Evolutionary conservation across 1,140 invertebrate species (phyloP), one percentile per base, ranked within the genome.

Genomic region (Meloidogyne floridensis): DNA sequence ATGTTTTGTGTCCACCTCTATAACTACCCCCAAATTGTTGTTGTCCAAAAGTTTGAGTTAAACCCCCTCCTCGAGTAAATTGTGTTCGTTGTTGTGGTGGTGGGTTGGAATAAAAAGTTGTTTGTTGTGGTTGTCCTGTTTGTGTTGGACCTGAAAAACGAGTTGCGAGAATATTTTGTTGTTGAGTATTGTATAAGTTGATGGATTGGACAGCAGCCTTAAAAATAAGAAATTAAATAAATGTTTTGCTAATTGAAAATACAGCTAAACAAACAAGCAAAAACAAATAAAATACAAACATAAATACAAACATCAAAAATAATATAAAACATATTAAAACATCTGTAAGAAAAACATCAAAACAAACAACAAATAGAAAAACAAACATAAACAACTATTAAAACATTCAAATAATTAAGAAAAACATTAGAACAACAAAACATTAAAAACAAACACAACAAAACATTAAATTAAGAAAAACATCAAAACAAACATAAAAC

Each of bases 21-120:
- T 69, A n/a, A 32, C 20, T 20, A 18, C 59, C 59, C 6, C n/a
- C 59, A 15, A 78, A 78, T 11, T 78, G 76, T 59, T 78, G 76
- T 42, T 78, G 53, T 15, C 47, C 47, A 47, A 47, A 47, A 47
- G 47, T 0, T 20, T 32, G 77, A 42, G 51, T n/a, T 7, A 8
- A 2, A 59, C 15, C 51, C 18, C 47, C 51, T 59, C 47, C 43
- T 42, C 13, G 56, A 5, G 6, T 43, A n/a, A 47, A 47, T 77
- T 76, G 43, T n/a, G 75, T 59, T 59, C 59, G 15, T 65, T 65
- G 59, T 65, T 65, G 15, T 65, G n/a, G n/a, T 6, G 59, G 59
- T n/a, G n/a, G 11, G 5, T 59, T 65, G 7, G 15, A 5, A 65
- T 65, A 65, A 65, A 65, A 65, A 65, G 59, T 65, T 65, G 32